phyloP scores from a whole-genome alignment of 2,113 vertebrate species.

The Crotalus viridis region DNA sequence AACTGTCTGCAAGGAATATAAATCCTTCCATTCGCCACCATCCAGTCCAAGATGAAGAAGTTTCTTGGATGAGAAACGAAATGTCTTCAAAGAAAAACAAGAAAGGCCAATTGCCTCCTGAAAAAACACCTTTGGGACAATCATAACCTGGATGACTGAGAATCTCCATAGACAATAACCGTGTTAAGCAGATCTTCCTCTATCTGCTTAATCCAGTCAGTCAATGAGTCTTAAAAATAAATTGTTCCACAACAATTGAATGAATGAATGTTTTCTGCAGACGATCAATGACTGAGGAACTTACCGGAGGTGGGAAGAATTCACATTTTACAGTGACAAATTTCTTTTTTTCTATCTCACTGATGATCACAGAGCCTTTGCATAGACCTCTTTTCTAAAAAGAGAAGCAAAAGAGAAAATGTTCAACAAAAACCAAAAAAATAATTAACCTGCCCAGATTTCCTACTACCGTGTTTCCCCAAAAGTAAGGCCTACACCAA shows the following conservation, averaged over 20 bases:
- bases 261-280: neutral
- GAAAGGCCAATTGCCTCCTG: no score
- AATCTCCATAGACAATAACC: neutral
- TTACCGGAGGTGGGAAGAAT: conserved; percentile 67
- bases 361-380: conserved; percentile 42
- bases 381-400: conserved; percentile 65
- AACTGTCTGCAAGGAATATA: no score
- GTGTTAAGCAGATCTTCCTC: neutral
- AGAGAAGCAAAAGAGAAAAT: conserved; percentile 20
- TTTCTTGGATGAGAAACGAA: no score
- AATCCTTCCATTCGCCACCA: no score
- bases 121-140: no score
- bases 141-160: no score
- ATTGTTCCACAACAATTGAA: neutral
- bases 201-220: neutral
- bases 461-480: no score
- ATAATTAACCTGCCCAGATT: neutral
- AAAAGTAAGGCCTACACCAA: no score
- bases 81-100: no score
- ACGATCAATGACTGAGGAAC: conserved; percentile 38
- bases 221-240: neutral
- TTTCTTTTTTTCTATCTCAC: fast-evolving
- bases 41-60: no score
- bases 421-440: neutral
- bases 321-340: conserved; percentile 49